A percentile compares a stretch with the other conserved stretches of the same genome.
Conservation (phyloP, 1,140 invertebrate species). For the Whitmania pigra region DNA sequence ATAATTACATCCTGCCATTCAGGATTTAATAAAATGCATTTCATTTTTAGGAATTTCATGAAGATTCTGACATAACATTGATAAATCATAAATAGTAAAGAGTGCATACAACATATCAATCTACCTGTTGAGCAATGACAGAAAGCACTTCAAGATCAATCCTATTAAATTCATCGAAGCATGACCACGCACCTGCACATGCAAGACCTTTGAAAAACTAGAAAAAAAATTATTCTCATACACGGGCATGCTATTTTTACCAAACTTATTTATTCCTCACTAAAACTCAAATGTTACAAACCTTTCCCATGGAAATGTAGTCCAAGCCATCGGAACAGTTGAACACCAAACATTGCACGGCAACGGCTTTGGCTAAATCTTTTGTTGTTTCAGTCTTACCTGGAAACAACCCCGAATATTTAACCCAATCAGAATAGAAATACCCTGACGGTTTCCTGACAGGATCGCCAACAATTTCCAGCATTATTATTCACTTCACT, state of each 20-base stretch:
- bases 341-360: conserved; percentile 45
- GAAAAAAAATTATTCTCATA: not conserved
- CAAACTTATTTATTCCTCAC: no score
- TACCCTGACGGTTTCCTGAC: not conserved
- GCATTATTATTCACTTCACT: no score
- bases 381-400: conserved; percentile 44
- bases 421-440: not conserved
- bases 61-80: no score
- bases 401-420: not conserved
- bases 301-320: conserved; percentile 45
- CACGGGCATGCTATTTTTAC: not conserved
- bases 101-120: conserved; percentile 9
- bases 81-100: not conserved
- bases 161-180: conserved; percentile 46
- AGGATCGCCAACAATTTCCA: no score
- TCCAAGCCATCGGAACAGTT: conserved; percentile 45
- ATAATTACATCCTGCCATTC: no score
- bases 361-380: conserved; percentile 44
- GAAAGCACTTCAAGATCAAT: conserved; percentile 45
- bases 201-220: conserved; percentile 45
- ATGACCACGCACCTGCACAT: conserved; percentile 44
- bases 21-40: no score
- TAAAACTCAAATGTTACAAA: conserved; percentile 17
- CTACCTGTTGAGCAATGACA: conserved; percentile 43
- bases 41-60: no score